These are phyloP conservation scores for Perizoma affinitatum DNA, from an alignment of 2,888 invertebrate genomes.

Conservation along the genomic window DNA sequence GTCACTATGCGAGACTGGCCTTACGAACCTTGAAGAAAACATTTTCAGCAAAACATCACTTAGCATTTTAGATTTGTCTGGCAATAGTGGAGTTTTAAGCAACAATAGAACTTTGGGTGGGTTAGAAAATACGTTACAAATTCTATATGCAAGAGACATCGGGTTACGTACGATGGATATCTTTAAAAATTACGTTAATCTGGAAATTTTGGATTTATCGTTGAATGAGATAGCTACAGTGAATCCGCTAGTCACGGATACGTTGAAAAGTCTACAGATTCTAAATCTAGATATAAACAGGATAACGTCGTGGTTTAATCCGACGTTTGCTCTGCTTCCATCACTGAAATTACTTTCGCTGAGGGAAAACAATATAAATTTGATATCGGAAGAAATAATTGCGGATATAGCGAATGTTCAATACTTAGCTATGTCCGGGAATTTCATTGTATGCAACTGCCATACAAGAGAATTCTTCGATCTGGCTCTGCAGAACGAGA, in stretches of 20 bases:
- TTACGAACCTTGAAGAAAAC: slow-evolving; percentile 58
- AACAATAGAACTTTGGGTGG: slow-evolving; percentile 62
- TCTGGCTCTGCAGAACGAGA: slow-evolving; percentile 52
- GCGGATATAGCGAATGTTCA: slow-evolving; percentile 75
- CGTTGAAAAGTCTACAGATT: slow-evolving; percentile 67
- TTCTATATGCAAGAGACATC: slow-evolving; percentile 72
- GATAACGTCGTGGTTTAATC: slow-evolving; percentile 81
- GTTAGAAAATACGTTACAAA: slow-evolving; percentile 64
- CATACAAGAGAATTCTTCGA: slow-evolving; percentile 79
- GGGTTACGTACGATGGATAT: slow-evolving; percentile 64
- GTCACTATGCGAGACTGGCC: slow-evolving; percentile 72
- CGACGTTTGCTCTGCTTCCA: slow-evolving; percentile 63
- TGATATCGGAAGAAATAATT: slow-evolving; percentile 83
- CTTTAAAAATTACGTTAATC: slow-evolving; percentile 60
- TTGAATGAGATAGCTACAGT: slow-evolving; percentile 79
- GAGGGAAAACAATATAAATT: slow-evolving; percentile 81
- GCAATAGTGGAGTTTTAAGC: slow-evolving; percentile 71
- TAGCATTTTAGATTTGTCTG: slow-evolving; percentile 81
- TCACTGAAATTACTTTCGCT: slow-evolving; percentile 72
- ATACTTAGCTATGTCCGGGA: slow-evolving; percentile 80
- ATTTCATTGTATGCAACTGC: slow-evolving; percentile 86
- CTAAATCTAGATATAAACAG: slow-evolving; percentile 82
- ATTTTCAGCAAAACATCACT: slow-evolving; percentile 73
- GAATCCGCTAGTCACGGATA: slow-evolving; percentile 47
- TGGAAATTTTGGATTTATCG: slow-evolving; percentile 75